Evolutionary conservation across 2,113 vertebrate species (phyloP), one percentile per base, ranked within the genome.

Genomic region (Perca flavescens): DNA sequence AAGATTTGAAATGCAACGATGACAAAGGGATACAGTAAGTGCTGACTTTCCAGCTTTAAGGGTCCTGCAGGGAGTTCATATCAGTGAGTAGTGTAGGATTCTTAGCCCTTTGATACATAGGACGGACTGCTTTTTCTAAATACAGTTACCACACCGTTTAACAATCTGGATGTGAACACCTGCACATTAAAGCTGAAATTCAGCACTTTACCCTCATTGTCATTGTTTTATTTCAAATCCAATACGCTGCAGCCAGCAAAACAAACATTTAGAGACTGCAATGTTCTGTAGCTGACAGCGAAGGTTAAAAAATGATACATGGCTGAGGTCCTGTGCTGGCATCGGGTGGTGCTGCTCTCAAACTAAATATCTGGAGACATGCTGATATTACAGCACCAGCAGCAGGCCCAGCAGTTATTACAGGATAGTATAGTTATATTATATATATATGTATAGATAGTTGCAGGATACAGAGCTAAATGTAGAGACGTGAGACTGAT

Each of bases 301-400:
- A 21, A 56, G 43, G 19, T 60, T 54, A 66, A 72, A 31, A 68
- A 62, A n/a, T 21, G 43, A 73, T 36, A 4, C 36, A 28, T 58
- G 62, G 62, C 5, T 9, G n/a, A 17, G 49, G 15, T 47, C 43
- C 65, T 36, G 52, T 65, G 49, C 22, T 16, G 67, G 15, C 89
- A 85, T 50, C 58, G 79, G 86, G 71, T 77, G 87, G 77, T 16
- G 82, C 85, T 74, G 73, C 22, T 78, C 40, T 67, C 13, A 52
- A 79, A 79, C 34, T 4, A 70, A 67, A 74, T 6, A 22, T 58
- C 21, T n/a, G 54, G 34, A 81, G 46, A 56, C 28, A 64, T 17
- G 36, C 28, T 69, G 54, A 64, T 19, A 5, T 60, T 22, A 43
- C n/a, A 57, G 14, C 3, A 46, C 8, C 62, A 40, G 21, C 28